phyloP scores from a whole-genome alignment of 2,888 invertebrate genomes.

The Caenorhabditis sinica region DNA sequence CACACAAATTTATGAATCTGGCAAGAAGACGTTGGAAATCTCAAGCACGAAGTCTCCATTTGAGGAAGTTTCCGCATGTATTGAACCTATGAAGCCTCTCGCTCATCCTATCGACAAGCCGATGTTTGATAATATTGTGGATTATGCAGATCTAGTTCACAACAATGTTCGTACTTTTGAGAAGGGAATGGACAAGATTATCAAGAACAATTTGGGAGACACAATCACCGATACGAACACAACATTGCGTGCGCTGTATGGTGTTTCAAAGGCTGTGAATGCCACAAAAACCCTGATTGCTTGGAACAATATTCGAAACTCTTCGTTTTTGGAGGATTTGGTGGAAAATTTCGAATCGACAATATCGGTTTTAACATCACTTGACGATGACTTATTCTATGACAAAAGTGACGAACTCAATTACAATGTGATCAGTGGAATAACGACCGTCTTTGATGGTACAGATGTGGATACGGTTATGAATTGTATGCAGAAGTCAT shows the following conservation, averaged over 20 bases:
- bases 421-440: background rate
- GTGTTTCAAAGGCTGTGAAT: no score
- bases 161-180: background rate
- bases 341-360: background rate
- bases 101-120: background rate
- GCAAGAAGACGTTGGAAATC: background rate
- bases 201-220: no score
- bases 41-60: background rate
- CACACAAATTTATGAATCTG: background rate
- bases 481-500: background rate
- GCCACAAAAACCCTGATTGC: no score
- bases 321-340: background rate
- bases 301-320: no score
- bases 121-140: background rate
- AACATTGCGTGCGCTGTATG: no score
- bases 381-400: background rate
- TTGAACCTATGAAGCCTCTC: background rate
- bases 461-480: background rate
- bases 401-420: background rate
- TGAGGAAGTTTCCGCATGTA: background rate
- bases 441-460: background rate
- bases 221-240: no score
- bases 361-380: no score
- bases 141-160: background rate
- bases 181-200: no score